Evolutionary conservation across 2,888 invertebrate species (phyloP).

Genomic region (Tridacna crocea): DNA sequence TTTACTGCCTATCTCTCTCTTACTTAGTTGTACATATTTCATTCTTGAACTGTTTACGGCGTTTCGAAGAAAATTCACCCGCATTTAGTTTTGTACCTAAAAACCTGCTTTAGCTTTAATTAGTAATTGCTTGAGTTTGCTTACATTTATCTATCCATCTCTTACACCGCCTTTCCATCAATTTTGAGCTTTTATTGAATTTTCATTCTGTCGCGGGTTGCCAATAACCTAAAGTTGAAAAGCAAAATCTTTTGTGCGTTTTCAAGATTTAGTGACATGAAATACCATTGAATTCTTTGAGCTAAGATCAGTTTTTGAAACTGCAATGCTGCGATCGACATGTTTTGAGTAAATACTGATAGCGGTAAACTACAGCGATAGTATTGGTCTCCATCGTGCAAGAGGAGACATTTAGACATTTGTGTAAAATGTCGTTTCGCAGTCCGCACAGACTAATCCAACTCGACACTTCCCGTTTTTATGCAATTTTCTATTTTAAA

Average conservation of each 20-base stretch:
- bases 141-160: background rate
- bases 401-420: too few relatives aligned
- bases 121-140: background rate
- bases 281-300: background rate
- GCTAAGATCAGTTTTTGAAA: background rate
- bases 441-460: too few relatives aligned
- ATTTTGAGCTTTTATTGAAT: too few relatives aligned
- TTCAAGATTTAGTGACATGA: slow-evolving; percentile 8
- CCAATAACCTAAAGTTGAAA: background rate
- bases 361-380: too few relatives aligned
- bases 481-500: background rate
- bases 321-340: background rate
- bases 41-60: background rate
- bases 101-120: background rate
- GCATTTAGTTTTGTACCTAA: background rate
- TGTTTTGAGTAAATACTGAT: background rate
- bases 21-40: background rate
- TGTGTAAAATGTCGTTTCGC: too few relatives aligned
- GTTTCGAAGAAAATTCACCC: background rate
- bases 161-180: too few relatives aligned
- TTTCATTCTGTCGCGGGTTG: too few relatives aligned
- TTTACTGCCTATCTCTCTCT: too few relatives aligned
- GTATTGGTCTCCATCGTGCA: too few relatives aligned
- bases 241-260: slow-evolving; percentile 10
- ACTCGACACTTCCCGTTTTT: background rate